Percentiles rank a stretch among this genome's conserved stretches.
These are phyloP conservation scores for Salvator merianae DNA, from an alignment of 2,113 vertebrate species.

Conservation along the genomic window DNA sequence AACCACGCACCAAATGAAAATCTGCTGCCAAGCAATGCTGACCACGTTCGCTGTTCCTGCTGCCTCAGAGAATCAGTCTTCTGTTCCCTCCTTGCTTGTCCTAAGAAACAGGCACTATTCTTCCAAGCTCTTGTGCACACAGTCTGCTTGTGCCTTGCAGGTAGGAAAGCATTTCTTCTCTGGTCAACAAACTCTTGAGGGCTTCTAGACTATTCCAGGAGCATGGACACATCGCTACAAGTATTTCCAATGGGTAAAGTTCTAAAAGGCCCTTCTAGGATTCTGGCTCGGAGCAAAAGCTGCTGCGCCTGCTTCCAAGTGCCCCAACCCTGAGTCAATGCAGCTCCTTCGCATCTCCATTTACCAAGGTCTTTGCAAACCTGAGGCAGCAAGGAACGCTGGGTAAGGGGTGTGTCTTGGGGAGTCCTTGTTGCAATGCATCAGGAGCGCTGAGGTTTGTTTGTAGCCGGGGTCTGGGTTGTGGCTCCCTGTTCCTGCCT, in stretches of 20 bases:
- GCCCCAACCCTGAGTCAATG: background rate
- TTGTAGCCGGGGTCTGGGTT: background rate
- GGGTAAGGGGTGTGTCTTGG: slow-evolving; percentile 69
- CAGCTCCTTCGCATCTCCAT: slow-evolving; percentile 53
- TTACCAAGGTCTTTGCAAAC: slow-evolving; percentile 43
- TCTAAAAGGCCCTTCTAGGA: background rate
- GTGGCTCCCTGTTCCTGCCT: background rate
- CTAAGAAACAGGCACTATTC: background rate
- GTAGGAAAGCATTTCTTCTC: background rate
- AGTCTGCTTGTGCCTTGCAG: background rate
- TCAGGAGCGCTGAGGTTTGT: slow-evolving; percentile 9
- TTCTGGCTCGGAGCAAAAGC: background rate
- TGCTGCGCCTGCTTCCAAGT: too few species aligned
- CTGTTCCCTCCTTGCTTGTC: background rate
- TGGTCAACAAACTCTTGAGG: background rate
- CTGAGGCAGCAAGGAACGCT: slow-evolving; percentile 54
- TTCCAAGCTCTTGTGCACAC: background rate
- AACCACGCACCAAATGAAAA: background rate
- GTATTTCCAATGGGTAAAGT: background rate
- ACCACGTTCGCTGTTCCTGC: too few species aligned
- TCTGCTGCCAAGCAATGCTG: too few species aligned
- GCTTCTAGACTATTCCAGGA: background rate
- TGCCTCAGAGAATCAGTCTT: background rate
- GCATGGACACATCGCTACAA: too few species aligned
- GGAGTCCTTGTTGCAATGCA: slow-evolving; percentile 46